phyloP scores from a whole-genome alignment of 2,797 vertebrate species.

The Serranus cabrilla region DNA sequence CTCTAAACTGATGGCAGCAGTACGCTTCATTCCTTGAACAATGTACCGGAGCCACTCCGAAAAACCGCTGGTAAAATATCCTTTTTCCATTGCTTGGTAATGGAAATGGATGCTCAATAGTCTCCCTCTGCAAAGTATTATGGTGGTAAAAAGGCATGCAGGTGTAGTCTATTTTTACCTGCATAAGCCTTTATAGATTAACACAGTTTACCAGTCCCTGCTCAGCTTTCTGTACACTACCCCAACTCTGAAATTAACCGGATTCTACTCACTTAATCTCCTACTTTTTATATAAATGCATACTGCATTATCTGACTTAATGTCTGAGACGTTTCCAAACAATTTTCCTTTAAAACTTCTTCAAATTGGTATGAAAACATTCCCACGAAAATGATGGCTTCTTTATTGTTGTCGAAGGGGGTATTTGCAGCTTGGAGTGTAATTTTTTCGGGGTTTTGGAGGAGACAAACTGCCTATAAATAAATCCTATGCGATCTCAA shows the following conservation, averaged over 20 bases:
- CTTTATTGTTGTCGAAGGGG: conserved; percentile 76
- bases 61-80: conserved; percentile 67
- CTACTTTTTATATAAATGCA: conserved; percentile 71
- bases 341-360: conserved; percentile 72
- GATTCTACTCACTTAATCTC: conserved; percentile 78
- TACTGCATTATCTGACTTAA: conserved; percentile 78
- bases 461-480: conserved; percentile 79
- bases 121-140: conserved; percentile 67
- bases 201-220: conserved; percentile 77
- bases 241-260: conserved; percentile 80
- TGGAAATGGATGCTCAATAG: conserved; percentile 64
- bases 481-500: conserved; percentile 81
- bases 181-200: conserved; percentile 83
- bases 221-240: conserved; percentile 66
- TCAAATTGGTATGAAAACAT: conserved; percentile 74
- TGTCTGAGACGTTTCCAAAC: conserved; percentile 75
- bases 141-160: conserved; percentile 76
- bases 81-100: conserved; percentile 65
- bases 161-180: conserved; percentile 83
- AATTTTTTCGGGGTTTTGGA: conserved; percentile 75
- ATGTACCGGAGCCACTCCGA: conserved; percentile 37
- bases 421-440: conserved; percentile 73
- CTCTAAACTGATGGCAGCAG: conserved; percentile 27
- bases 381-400: conserved; percentile 70
- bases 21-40: conserved; percentile 52